Evolutionary conservation across 2,888 invertebrate genomes (phyloP), one percentile per base, ranked within the genome.

Genomic region (Leptura quadrifasciata): DNA sequence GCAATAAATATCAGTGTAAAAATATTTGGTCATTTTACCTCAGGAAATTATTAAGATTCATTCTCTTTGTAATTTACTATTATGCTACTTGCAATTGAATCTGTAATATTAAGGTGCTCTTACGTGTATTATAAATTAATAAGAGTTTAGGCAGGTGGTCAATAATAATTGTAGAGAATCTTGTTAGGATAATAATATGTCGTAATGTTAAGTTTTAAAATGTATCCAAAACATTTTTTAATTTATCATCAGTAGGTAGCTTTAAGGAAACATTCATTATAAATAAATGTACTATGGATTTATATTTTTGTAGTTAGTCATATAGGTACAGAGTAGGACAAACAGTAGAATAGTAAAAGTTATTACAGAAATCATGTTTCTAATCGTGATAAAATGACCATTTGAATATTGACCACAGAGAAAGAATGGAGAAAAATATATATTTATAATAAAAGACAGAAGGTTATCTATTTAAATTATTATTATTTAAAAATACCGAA

Each of bases 91-190:
- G 27, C 27, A 31, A 31, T 31, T 47, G n/a, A 15, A 47, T 47
- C 64, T 39, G 47, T 47, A 64, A 64, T 64, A 64, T 65, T 65
- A 65, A 54, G 65, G 65, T 65, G 65, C 65, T 65, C 52, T 65
- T 65, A 65, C 24, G n/a, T 52, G 54, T 65, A 24, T 65, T 24
- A 17, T 65, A 52, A 47, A 47, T 52, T n/a, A 54, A 52, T 65
- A 65, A 65, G 47, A 65, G 54, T 65, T 65, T 65, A 65, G 52
- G 65, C 9, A 47, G 24, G 12, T 65, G 52, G 65, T 69, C 58
- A 69, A 69, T 58, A 67, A 69, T 31, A 47, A 52, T 57, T 57
- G 31, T 57, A 60, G 54, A 24, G 35, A 47, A 20, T 58, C 10
- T 47, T 64, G 39, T 60, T 72, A 64, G 64, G n/a, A n/a, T n/a